Percentiles rank a stretch among this genome's conserved stretches.
These are phyloP conservation scores for Bufo bufo DNA, from an alignment of 2,113 vertebrate genomes.

Conservation along the genomic window DNA sequence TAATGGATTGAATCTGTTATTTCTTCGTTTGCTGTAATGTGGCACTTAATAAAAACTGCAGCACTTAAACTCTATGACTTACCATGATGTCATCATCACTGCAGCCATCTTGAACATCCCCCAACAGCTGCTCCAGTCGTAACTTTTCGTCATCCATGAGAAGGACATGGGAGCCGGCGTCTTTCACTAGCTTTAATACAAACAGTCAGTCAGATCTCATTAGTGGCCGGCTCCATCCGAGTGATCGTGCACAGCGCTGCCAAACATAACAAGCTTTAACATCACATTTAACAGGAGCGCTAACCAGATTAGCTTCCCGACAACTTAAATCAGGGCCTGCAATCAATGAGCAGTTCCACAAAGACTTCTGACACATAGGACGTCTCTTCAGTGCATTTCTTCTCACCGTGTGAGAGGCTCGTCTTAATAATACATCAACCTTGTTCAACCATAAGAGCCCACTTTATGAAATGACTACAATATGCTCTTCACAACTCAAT, in stretches of 20 bases:
- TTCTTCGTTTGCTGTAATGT: not conserved
- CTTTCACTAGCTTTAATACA: conserved; percentile 78
- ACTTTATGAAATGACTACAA: not conserved
- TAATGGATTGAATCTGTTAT: not conserved
- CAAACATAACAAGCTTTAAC: conserved; percentile 29
- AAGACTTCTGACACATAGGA: not conserved
- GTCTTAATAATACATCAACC: not conserved
- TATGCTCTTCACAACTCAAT: not conserved
- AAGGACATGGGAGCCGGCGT: conserved; percentile 71
- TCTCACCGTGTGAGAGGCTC: not conserved
- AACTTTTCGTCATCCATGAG: conserved; percentile 82
- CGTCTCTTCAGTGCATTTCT: not conserved
- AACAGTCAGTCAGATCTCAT: conserved; percentile 9
- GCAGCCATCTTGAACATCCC: conserved; percentile 72
- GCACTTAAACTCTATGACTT: not conserved
- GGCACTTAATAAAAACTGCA: conserved; percentile 7
- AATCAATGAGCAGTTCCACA: not conserved
- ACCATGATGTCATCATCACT: conserved; percentile 65
- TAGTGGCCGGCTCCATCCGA: not conserved
- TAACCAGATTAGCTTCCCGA: conserved; percentile 28
- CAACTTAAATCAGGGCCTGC: not conserved
- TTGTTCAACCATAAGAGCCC: not conserved
- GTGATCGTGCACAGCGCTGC: not conserved
- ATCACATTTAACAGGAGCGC: conserved; percentile 16
- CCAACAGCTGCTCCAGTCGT: conserved; percentile 82